Evolutionary conservation across 37 sponge, comb jelly and placozoan species (phyloP).

Genomic region (Axinella damicornis): DNA sequence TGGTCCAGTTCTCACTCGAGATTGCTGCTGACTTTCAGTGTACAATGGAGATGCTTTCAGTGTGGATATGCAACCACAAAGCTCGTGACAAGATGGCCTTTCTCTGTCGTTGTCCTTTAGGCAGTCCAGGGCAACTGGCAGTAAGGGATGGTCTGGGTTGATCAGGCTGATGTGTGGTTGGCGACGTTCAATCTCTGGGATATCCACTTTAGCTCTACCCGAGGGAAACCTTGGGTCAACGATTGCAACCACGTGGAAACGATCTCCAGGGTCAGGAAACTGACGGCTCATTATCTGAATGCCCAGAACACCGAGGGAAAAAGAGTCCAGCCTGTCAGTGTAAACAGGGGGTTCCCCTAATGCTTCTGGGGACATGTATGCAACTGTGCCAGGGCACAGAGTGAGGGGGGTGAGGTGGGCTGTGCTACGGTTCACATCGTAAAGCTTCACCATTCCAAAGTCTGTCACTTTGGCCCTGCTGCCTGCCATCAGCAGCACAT

Average conservation of each 20-base stretch:
- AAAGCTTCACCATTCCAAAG: slow-evolving; percentile 17
- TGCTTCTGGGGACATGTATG: slow-evolving; percentile 25
- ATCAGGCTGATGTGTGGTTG: slow-evolving; percentile 4
- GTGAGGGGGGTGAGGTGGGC: not conserved
- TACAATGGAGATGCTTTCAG: not conserved
- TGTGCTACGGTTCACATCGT: not conserved
- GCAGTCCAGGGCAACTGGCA: slow-evolving; percentile 2
- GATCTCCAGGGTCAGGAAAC: slow-evolving; percentile 2
- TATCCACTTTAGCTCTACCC: not conserved
- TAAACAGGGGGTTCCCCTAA: not conserved
- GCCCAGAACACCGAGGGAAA: slow-evolving; percentile 2
- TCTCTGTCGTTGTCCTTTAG: slow-evolving; percentile 1
- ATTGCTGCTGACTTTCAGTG: not conserved
- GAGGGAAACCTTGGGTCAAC: not conserved
- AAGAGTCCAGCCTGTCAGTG: slow-evolving; percentile 5
- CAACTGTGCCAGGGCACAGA: slow-evolving; percentile 1
- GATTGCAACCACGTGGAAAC: not conserved
- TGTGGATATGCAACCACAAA: not conserved
- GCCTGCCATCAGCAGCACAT: slow-evolving; percentile 1
- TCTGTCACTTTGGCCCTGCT: slow-evolving; percentile 20
- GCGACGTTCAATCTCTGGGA: not conserved
- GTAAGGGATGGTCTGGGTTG: not conserved
- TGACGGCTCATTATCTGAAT: slow-evolving; percentile 4
- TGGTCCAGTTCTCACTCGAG: too few species aligned
- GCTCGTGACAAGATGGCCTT: not conserved